phyloP scores from a whole-genome alignment of 2,797 vertebrate species.

The Gadopsis marmoratus region DNA sequence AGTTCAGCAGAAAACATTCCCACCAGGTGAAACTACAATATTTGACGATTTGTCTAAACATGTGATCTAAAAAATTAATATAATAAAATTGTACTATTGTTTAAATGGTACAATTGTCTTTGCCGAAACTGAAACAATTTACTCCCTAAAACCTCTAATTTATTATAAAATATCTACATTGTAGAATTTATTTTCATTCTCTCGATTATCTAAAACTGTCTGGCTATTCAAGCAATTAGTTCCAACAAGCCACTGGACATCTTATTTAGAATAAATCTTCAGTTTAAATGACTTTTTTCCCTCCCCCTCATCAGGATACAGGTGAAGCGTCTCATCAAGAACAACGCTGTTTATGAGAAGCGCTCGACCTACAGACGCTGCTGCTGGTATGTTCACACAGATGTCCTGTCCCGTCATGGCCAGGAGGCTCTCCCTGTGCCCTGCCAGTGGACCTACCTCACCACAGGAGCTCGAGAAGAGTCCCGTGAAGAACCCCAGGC shows the following conservation, averaged over 20 bases:
- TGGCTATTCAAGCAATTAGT: not conserved
- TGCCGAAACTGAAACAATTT: not conserved
- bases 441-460: slow-evolving; percentile 95
- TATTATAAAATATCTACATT: not conserved
- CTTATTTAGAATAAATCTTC: not conserved
- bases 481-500: slow-evolving; percentile 84
- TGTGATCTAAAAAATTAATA: not conserved
- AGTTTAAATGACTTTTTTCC: not conserved
- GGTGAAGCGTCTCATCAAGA: slow-evolving; percentile 91
- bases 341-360: slow-evolving; percentile 94
- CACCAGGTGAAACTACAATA: slow-evolving; percentile 83
- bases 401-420: slow-evolving; percentile 88
- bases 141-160: not conserved
- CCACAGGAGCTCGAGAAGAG: slow-evolving; percentile 88
- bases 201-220: not conserved
- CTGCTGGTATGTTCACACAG: slow-evolving; percentile 95
- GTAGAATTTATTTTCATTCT: not conserved
- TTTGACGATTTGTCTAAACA: not conserved
- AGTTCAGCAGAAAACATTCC: slow-evolving; percentile 84
- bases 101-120: not conserved
- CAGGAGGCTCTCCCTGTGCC: slow-evolving; percentile 92
- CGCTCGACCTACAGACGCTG: slow-evolving; percentile 87
- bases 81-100: not conserved
- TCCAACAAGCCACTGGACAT: not conserved
- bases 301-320: slow-evolving; percentile 77